Evolutionary conservation across 2,113 vertebrate genomes (phyloP), one percentile per base, ranked within the genome.

Genomic region (Rousettus leschenaultii): DNA sequence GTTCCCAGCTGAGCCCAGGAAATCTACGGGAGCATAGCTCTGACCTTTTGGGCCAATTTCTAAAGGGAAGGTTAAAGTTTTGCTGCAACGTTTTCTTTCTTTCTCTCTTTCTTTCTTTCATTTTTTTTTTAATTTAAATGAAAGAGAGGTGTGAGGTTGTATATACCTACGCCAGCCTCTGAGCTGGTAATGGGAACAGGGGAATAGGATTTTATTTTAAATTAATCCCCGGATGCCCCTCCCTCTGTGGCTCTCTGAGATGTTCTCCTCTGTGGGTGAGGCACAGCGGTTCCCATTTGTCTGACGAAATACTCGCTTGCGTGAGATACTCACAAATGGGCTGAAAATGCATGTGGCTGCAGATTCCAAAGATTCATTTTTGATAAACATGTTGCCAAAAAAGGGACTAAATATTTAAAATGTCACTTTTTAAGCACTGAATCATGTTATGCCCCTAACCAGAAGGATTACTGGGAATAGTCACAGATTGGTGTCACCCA

Each of bases 1-100:
- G 97, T 94, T 98, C 97, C 98, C 98, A 97, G 97, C 97, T 96
- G 98, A 97, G 98, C 97, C 96, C 43, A 78, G 96, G 97, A 98
- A 98, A 98, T 96, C 83, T 94, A 83, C 98, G 95, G 97, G 97
- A 97, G 48, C 79, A 35, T 80, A 96, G 96, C 26, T 21, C 92
- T 98, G 98, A 98, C 98, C 98, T 98, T 98, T 98, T 24, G 74
- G 94, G 97, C 96, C 57, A 40, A 79, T 98, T 98, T 98, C 98
- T 96, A 97, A 98, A 97, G 94, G 11, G 86, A 98, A 98, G 98
- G 98, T 97, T 98, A 98, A 98, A 98, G 93, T 97, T 98, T 93
- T 97, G 40, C 96, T 78, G 73, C 82, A 38, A 92, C 92, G 35
- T 35, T 35, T 26, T 24, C 10, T 22, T 21, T 80, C 57, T 80